Conservation (phyloP, 1,140 invertebrate species). For the Ceratosolen solmsi region DNA sequence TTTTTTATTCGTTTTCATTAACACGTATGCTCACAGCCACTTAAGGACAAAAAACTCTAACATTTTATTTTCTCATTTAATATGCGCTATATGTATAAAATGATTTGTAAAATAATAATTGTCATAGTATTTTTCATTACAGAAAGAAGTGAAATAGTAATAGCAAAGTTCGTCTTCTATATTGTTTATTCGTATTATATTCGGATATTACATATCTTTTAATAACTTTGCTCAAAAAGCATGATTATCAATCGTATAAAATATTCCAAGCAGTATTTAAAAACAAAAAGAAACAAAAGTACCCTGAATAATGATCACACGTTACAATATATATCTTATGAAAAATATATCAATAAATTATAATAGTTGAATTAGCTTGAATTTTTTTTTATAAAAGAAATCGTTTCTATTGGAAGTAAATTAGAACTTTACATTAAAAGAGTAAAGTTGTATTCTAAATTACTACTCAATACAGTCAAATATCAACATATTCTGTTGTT, state of each 20-base stretch:
- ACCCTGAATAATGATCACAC: slow-evolving; percentile 47
- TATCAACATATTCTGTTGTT: slow-evolving; percentile 36
- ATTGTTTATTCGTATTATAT: slow-evolving; percentile 7
- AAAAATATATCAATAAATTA: slow-evolving; percentile 45
- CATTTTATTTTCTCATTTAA: slow-evolving; percentile 17
- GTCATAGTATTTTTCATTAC: slow-evolving; percentile 19
- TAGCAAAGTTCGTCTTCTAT: background rate
- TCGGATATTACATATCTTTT: slow-evolving; percentile 5
- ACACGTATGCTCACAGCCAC: slow-evolving; percentile 66
- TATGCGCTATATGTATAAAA: slow-evolving; percentile 16
- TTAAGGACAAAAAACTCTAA: slow-evolving; percentile 53
- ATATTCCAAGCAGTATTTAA: slow-evolving; percentile 33
- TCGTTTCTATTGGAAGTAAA: background rate
- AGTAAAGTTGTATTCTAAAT: slow-evolving; percentile 56
- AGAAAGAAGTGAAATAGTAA: slow-evolving; percentile 32
- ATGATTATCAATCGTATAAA: slow-evolving; percentile 35
- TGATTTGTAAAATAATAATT: slow-evolving; percentile 26
- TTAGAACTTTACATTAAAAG: slow-evolving; percentile 32
- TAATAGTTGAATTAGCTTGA: slow-evolving; percentile 17
- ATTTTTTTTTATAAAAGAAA: slow-evolving; percentile 26
- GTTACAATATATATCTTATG: slow-evolving; percentile 33
- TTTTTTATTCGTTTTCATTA: slow-evolving; percentile 44
- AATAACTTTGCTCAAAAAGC: slow-evolving; percentile 11
- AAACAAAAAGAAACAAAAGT: slow-evolving; percentile 38
- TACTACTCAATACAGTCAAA: slow-evolving; percentile 49